Evolutionary conservation across 2,797 vertebrate genomes (phyloP).

Genomic region (Botia kubotai): DNA sequence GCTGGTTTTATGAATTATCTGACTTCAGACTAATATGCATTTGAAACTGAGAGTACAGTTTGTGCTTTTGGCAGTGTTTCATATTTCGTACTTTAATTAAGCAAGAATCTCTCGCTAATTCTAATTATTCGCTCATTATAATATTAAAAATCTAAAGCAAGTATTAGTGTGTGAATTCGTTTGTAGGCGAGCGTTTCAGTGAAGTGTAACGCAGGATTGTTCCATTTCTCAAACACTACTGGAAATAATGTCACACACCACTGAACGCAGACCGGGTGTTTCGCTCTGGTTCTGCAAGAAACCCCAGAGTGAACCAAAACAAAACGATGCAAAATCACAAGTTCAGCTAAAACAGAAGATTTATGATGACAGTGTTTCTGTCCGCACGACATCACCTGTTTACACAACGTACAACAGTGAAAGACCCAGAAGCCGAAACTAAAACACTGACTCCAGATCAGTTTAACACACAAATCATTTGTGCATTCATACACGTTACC

Average conservation of each 20-base stretch:
- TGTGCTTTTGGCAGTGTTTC: not conserved
- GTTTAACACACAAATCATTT: not conserved
- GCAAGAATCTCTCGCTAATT: not conserved
- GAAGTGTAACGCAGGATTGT: not conserved
- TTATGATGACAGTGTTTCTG: not conserved
- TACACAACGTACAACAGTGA: conserved; percentile 9
- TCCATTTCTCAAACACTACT: conserved; percentile 1
- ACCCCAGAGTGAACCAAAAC: conserved; percentile 1
- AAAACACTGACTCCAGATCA: not conserved
- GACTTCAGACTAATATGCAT: not conserved
- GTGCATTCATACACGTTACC: not conserved
- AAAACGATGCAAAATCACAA: conserved; percentile 5
- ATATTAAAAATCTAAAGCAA: not conserved
- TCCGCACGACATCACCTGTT: conserved; percentile 9
- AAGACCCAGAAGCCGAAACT: not conserved
- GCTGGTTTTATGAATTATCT: not conserved
- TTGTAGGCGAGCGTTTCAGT: not conserved
- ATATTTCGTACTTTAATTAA: conserved; percentile 5
- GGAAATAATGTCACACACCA: conserved; percentile 21
- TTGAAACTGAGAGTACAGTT: not conserved
- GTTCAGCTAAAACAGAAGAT: not conserved
- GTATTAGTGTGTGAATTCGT: not conserved
- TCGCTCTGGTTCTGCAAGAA: not conserved
- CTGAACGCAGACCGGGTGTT: not conserved
- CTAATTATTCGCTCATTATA: not conserved